phyloP scores from a whole-genome alignment of 2,888 invertebrate species.

The Caenorhabditis drosophilae region DNA sequence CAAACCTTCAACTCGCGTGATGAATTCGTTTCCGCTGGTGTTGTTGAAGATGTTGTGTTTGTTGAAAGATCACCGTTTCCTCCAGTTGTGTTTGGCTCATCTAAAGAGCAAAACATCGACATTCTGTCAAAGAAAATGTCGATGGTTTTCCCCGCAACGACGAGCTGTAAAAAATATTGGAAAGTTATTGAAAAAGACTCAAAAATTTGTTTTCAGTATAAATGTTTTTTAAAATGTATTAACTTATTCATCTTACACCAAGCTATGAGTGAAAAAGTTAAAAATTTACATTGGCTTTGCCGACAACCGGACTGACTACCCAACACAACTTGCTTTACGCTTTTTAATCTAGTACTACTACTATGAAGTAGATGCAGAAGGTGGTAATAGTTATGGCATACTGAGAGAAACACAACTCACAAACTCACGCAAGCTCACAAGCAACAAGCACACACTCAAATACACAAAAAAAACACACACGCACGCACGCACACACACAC shows the following conservation, averaged over 20 bases:
- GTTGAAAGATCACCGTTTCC: constrained; percentile 25
- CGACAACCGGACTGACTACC: too few species aligned
- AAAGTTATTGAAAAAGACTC: too few species aligned
- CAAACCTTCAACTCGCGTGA: constrained; percentile 41
- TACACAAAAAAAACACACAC: constrained; percentile 25
- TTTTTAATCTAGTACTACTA: neutral
- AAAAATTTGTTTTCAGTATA: too few species aligned
- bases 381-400: constrained; percentile 38
- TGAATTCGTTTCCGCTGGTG: constrained; percentile 35
- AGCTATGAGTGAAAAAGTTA: too few species aligned
- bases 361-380: constrained; percentile 5
- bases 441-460: constrained; percentile 16
- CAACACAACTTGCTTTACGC: too few species aligned
- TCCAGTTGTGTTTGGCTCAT: constrained; percentile 30
- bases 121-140: too few species aligned
- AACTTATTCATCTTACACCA: too few species aligned
- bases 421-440: constrained; percentile 28
- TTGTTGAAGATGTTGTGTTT: constrained; percentile 20
- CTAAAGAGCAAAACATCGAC: constrained; percentile 39
- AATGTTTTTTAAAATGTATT: too few species aligned
- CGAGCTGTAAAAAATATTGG: too few species aligned
- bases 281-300: too few species aligned
- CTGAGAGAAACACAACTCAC: constrained; percentile 18
- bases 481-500: too few species aligned
- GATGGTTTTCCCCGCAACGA: too few species aligned